Evolutionary conservation across 2,113 vertebrate species (phyloP).

Genomic region (Potamarius usumacintae): DNA sequence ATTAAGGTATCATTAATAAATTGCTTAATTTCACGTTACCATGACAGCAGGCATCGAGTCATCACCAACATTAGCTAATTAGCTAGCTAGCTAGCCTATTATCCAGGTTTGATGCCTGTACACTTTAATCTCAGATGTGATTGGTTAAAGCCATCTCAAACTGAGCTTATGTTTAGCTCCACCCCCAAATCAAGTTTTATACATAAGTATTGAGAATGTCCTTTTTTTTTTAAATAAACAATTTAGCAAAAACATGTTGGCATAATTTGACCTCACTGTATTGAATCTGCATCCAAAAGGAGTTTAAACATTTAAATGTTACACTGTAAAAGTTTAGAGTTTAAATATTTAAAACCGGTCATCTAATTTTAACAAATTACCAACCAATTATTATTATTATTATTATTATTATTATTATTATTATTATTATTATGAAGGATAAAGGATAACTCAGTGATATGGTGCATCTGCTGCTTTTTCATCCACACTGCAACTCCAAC

Average conservation of each 20-base stretch:
- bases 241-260: background rate
- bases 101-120: no score
- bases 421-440: background rate
- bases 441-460: background rate
- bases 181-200: background rate
- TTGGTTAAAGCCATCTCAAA: background rate
- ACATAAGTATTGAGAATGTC: background rate
- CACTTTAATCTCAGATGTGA: no score
- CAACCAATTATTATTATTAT: background rate
- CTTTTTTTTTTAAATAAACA: background rate
- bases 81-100: no score
- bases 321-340: background rate
- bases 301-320: background rate
- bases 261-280: background rate
- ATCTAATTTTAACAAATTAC: background rate
- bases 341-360: background rate
- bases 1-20: background rate
- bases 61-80: no score
- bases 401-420: background rate
- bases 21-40: background rate
- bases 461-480: background rate
- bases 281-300: background rate
- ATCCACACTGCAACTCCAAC: slow-evolving; percentile 49
- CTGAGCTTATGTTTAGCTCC: background rate
- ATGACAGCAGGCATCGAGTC: background rate